These are phyloP conservation scores for Acanthoscelides obtectus DNA, from an alignment of 2,888 invertebrate genomes.

Conservation along the genomic window DNA sequence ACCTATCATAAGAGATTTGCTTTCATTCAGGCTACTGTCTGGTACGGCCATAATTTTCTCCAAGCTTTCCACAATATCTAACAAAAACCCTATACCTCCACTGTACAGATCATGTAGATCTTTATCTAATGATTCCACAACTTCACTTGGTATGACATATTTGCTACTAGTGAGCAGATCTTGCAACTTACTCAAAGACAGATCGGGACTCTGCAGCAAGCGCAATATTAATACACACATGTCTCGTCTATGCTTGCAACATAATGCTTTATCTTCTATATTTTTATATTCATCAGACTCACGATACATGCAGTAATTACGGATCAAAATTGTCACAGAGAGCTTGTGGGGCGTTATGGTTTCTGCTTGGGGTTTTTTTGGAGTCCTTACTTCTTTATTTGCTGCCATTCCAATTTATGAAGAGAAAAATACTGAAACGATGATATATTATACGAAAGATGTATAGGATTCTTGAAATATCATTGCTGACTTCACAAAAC, in stretches of 20 bases:
- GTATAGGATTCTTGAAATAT: no score
- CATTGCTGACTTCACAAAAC: no score
- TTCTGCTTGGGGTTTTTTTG: conserved; percentile 20
- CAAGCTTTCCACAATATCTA: conserved; percentile 40
- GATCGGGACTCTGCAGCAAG: conserved; percentile 77
- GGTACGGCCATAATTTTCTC: conserved; percentile 30
- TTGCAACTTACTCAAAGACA: conserved; percentile 66
- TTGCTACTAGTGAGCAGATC: conserved; percentile 59
- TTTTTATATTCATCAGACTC: conserved; percentile 49
- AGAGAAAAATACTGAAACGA: no score
- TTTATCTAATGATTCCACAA: conserved; percentile 57
- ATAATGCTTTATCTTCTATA: conserved; percentile 49
- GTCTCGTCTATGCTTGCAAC: conserved; percentile 64
- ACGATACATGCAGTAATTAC: conserved; percentile 67
- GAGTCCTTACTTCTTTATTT: background rate
- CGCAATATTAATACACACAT: conserved; percentile 78
- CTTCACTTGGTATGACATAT: conserved; percentile 54
- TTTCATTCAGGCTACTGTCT: conserved; percentile 20
- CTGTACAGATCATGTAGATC: conserved; percentile 56
- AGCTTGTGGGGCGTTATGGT: conserved; percentile 73
- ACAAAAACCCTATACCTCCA: conserved; percentile 47
- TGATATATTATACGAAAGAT: no score
- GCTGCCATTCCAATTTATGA: background rate
- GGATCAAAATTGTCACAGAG: conserved; percentile 69
- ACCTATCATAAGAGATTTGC: conserved; percentile 9